A percentile compares a stretch with the other conserved stretches of the same genome.
Evolutionary conservation across 2,888 invertebrate species (phyloP).

Genomic region (Meganola albula): DNA sequence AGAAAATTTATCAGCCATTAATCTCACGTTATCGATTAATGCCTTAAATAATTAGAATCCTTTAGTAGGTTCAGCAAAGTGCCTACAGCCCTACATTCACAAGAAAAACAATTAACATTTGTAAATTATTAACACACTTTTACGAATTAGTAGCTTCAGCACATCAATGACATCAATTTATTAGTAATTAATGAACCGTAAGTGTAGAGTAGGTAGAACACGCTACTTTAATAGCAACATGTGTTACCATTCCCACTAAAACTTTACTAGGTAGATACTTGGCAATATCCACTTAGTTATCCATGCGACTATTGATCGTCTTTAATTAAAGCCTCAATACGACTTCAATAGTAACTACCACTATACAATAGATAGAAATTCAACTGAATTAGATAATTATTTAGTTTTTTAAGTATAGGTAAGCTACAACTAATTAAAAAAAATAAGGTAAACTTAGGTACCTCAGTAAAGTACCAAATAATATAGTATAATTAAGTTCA

Average conservation of each 20-base stretch:
- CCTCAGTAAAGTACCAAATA: no score
- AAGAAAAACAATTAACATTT: not conserved
- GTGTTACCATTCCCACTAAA: constrained; percentile 25
- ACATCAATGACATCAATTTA: constrained; percentile 9
- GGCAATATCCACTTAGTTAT: not conserved
- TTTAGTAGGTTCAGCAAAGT: no score
- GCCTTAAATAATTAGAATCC: no score
- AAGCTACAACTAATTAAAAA: no score
- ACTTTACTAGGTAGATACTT: no score
- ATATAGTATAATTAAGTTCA: no score
- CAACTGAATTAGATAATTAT: no score
- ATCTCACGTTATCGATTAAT: no score
- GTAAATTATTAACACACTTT: constrained; percentile 14
- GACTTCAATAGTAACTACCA: not conserved
- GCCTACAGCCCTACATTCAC: not conserved
- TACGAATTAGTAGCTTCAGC: constrained; percentile 11
- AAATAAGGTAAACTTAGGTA: no score
- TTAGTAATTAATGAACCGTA: constrained; percentile 19
- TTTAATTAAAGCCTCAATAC: not conserved
- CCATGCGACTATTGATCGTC: not conserved
- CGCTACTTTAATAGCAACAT: constrained; percentile 20
- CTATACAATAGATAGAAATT: no score
- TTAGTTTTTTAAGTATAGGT: no score
- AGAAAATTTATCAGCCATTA: no score
- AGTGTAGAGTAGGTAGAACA: constrained; percentile 12